Base-by-base conservation (phyloP, 2,888 invertebrate species). In the Temnothorax rugatulus region DNA sequence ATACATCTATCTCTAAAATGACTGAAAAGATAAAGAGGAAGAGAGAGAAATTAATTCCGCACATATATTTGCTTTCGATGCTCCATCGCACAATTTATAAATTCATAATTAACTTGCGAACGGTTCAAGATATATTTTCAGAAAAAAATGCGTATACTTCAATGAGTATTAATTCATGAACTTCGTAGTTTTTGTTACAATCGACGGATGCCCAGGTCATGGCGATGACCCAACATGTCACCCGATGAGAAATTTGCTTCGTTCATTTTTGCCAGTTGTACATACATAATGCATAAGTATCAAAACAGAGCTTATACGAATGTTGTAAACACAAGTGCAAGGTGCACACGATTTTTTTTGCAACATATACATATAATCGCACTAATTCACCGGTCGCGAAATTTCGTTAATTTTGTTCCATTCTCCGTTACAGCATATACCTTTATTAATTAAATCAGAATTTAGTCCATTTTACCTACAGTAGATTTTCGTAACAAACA, bases 181-280 rank as follows among this genome's bases (percentile, higher is more conserved):
- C 11, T 34, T 34, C n/a, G 1, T 11, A 8, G 8, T 63, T 38
- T 2, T n/a, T 38, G 9, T 38, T 93, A 94, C 57, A 73, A 94
- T 94, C 75, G 92, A 83, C 94, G 94, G 94, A 94, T 91, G 92
- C 94, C 93, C 94, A 92, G 94, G 94, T 94, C 92, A 84, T 38
- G 64, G 82, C 83, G 81, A 68, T 91, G 91, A 92, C 91, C 91
- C 84, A 44, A 71, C 63, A 21, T 59, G 50, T 61, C 25, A 57
- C 5, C n/a, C 15, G 11, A n/a, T 41, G 8, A 44, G 15, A 68
- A 57, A 3, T 7, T 73, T 11, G 34, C 34, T 34, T 73, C 21
- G 8, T 11, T 1, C 3, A 13, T 41, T 29, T 44, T 74, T 59
- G 18, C 3, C 54, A 54, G 11, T 59, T 74, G 18, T 59, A 13